phyloP scores from a whole-genome alignment of 2,888 invertebrate genomes.

The Elysia crispata region DNA sequence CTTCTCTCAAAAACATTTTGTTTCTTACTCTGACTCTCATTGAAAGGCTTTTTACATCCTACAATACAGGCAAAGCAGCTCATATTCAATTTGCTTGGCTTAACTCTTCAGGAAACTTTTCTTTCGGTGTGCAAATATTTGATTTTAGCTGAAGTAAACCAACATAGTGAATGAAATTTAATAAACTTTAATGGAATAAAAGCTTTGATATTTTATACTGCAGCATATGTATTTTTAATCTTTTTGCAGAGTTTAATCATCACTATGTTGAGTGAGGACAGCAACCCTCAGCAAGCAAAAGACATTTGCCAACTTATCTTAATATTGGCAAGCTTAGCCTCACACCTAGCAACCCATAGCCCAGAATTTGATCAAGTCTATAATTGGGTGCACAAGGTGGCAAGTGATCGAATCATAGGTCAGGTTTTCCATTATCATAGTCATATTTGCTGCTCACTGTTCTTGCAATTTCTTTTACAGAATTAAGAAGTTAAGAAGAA shows the following conservation, averaged over 20 bases:
- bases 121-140: too few relatives aligned
- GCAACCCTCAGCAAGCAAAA: slow-evolving; percentile 66
- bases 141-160: too few relatives aligned
- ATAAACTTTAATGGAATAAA: too few relatives aligned
- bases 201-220: too few relatives aligned
- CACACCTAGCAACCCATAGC: slow-evolving; percentile 57
- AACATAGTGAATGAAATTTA: too few relatives aligned
- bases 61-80: neutral
- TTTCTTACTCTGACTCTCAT: neutral
- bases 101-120: too few relatives aligned
- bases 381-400: slow-evolving; percentile 69
- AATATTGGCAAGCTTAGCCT: slow-evolving; percentile 62
- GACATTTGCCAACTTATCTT: slow-evolving; percentile 66
- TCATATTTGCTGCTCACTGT: too few relatives aligned
- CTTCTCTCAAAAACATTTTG: neutral
- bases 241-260: slow-evolving; percentile 67
- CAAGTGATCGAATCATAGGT: slow-evolving; percentile 71
- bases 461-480: too few relatives aligned
- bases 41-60: neutral
- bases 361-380: slow-evolving; percentile 63
- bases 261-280: slow-evolving; percentile 64
- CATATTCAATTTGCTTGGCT: too few relatives aligned
- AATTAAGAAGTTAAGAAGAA: too few relatives aligned
- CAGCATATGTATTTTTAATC: neutral
- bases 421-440: too few relatives aligned